Evolutionary conservation across 1,140 invertebrate genomes (phyloP).

Genomic region (Campodea augens): DNA sequence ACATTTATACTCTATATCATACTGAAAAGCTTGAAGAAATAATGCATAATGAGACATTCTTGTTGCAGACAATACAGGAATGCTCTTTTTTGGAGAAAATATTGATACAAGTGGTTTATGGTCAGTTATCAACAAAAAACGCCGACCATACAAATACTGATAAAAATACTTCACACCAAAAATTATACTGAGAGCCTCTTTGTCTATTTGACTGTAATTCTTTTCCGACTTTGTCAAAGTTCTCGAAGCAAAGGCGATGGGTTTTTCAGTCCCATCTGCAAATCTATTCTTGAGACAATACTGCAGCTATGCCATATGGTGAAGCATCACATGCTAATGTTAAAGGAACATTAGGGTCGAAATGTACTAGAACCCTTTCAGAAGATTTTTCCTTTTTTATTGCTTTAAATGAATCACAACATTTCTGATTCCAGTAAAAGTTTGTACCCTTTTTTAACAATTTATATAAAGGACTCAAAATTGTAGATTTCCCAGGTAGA

Average conservation of each 20-base stretch:
- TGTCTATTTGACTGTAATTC: slow-evolving; percentile 31
- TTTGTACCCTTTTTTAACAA: not conserved
- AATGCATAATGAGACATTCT: slow-evolving; percentile 10
- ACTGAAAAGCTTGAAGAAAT: slow-evolving; percentile 11
- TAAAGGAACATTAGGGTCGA: slow-evolving; percentile 4
- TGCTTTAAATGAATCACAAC: not conserved
- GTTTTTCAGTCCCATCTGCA: slow-evolving; percentile 18
- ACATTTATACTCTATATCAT: slow-evolving; percentile 16
- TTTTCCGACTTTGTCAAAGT: slow-evolving; percentile 23
- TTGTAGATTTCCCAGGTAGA: not conserved
- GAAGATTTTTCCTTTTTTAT: slow-evolving; percentile 1
- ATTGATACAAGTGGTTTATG: slow-evolving; percentile 27
- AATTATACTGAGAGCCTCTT: slow-evolving; percentile 30
- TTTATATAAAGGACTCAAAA: not conserved
- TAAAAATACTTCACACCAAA: slow-evolving; percentile 32
- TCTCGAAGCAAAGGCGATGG: slow-evolving; percentile 26
- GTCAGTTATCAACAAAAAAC: slow-evolving; percentile 29
- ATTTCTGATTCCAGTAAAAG: not conserved
- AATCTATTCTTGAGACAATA: slow-evolving; percentile 8
- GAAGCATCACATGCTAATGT: slow-evolving; percentile 10
- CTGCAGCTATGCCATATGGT: slow-evolving; percentile 8
- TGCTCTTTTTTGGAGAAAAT: slow-evolving; percentile 19
- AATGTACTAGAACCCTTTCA: slow-evolving; percentile 5
- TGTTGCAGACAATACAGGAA: slow-evolving; percentile 19
- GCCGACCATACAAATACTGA: slow-evolving; percentile 26